Conservation (phyloP, 2,888 invertebrate genomes). For the Leptinotarsa tumamoca region DNA sequence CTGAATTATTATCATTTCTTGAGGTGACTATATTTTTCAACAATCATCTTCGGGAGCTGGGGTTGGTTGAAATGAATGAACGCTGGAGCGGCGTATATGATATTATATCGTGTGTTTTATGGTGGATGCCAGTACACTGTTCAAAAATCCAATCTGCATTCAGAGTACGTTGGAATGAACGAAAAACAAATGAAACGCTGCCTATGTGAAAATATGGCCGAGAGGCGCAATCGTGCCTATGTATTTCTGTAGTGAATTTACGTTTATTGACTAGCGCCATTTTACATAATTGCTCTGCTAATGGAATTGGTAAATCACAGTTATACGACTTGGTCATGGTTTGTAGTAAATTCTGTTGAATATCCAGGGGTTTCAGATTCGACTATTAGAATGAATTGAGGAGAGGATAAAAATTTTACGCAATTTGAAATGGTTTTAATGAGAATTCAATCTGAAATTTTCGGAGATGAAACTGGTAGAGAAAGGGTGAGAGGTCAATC, state of each 20-base stretch:
- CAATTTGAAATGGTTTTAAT: too few species aligned
- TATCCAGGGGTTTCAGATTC: conserved; percentile 5
- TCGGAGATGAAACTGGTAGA: too few species aligned
- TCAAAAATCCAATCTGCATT: conserved; percentile 26
- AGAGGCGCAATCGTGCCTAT: conserved; percentile 23
- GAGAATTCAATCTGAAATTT: too few species aligned
- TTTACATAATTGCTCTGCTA: conserved; percentile 59
- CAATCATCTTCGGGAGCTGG: too few species aligned
- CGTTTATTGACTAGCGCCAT: conserved; percentile 57
- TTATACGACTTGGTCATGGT: conserved; percentile 20
- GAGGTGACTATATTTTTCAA: too few species aligned
- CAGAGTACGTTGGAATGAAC: conserved; percentile 20
- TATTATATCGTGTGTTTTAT: background rate
- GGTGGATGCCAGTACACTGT: background rate
- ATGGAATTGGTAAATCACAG: conserved; percentile 58
- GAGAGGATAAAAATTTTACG: background rate
- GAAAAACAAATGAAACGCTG: conserved; percentile 28
- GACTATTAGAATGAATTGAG: background rate
- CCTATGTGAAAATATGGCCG: conserved; percentile 22
- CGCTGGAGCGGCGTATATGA: too few species aligned
- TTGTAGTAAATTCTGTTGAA: conserved; percentile 18
- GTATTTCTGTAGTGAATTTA: conserved; percentile 49
- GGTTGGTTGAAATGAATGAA: too few species aligned
- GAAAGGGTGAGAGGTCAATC: too few species aligned
- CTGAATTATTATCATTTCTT: too few species aligned